Conservation (phyloP, 2,113 vertebrate species). For the Speoplatyrhinus poulsoni region DNA sequence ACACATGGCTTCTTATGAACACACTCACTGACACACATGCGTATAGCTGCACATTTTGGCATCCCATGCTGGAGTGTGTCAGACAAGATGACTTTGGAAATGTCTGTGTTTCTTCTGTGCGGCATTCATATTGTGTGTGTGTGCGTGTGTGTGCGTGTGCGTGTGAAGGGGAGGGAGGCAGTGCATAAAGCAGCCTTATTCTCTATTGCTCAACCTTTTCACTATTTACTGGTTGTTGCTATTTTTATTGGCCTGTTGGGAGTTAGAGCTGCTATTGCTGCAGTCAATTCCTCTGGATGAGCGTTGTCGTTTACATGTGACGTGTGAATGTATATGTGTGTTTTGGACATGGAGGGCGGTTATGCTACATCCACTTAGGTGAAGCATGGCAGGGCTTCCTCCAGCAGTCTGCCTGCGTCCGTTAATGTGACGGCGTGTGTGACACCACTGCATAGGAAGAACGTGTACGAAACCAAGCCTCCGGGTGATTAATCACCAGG, state of each 20-base stretch:
- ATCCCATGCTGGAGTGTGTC: slow-evolving; percentile 12
- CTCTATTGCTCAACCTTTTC: no score
- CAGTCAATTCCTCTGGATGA: neutral
- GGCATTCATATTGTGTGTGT: slow-evolving; percentile 31
- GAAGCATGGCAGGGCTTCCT: slow-evolving; percentile 41
- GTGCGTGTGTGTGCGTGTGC: slow-evolving; percentile 24
- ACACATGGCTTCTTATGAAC: slow-evolving; percentile 38
- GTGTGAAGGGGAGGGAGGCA: slow-evolving; percentile 23
- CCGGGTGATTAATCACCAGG: slow-evolving; percentile 75
- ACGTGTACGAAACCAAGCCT: slow-evolving; percentile 64
- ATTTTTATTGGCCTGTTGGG: neutral
- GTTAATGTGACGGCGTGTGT: slow-evolving; percentile 63
- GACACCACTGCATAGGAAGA: slow-evolving; percentile 70
- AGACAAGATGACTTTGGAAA: slow-evolving; percentile 38
- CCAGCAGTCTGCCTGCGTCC: slow-evolving; percentile 48
- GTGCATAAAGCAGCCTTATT: neutral
- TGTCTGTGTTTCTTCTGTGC: slow-evolving; percentile 22
- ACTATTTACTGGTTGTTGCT: no score
- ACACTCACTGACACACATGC: slow-evolving; percentile 16
- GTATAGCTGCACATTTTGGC: slow-evolving; percentile 16
- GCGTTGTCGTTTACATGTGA: neutral
- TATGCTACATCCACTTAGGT: slow-evolving; percentile 31
- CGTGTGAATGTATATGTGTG: slow-evolving; percentile 32
- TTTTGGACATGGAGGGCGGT: no score
- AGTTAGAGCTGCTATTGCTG: neutral